Base-by-base conservation (phyloP, 2,888 invertebrate genomes). In the Campoletis raptor region DNA sequence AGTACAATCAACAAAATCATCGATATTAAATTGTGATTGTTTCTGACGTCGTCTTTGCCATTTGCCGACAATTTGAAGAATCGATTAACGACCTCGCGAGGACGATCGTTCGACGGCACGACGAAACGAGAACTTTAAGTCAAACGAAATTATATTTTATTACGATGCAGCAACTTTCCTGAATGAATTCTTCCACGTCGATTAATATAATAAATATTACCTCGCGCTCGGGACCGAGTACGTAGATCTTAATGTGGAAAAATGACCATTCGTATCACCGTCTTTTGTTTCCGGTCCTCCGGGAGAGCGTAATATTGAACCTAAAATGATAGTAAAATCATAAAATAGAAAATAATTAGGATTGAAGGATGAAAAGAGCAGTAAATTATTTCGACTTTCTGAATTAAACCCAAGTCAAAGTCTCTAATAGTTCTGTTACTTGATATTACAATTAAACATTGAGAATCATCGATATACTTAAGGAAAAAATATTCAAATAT, bases 11-110 rank as follows among this genome's bases (percentile, higher is more conserved):
- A 92, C 81, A 95, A 91, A 81, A 94, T 90, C 93, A 94, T 93
- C 18, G 95, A 94, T n/a, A 95, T 90, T 87, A 94, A 89, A 80
- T 94, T 94, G 86, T 94, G 94, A 86, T 92, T 92, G 86, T 93
- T 94, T 78, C 93, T 93, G n/a, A 88, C 82, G 64, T 94, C 93
- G 76, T 94, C 94, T 85, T 92, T 88, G 74, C 82, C 85, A 40
- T 88, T 84, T 2, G 85, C 76, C 5, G 90, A 81, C 9, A 92
- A 85, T 85, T 93, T 93, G 84, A 92, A 93, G 0, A 90, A 88
- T 89, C 92, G 92, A 67, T 85, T 91, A 4, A 90, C 88, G 12
- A 91, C 87, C 54, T 93, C 92, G 15, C 92, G 90, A 40, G 92
- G 89, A 88, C 92, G 92, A 36, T 94, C 93, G 61, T 90, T 86